Conservation (phyloP, 2,888 invertebrate species). For the Nomada goodeniana region DNA sequence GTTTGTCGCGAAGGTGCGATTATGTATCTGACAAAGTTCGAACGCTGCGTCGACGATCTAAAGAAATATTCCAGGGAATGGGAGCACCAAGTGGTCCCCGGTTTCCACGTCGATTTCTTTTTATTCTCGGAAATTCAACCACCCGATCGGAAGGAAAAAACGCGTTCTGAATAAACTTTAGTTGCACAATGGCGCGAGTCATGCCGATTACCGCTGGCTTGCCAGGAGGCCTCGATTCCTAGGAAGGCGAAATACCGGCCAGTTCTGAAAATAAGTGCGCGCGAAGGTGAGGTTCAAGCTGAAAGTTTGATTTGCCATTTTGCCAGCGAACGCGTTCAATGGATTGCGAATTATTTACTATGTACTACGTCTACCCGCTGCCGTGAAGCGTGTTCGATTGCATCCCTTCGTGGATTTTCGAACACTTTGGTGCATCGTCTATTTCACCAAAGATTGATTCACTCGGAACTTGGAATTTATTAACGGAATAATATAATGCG, state of each 20-base stretch:
- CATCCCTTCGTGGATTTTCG: neutral
- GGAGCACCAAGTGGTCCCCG: neutral
- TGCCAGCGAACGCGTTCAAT: conserved; percentile 66
- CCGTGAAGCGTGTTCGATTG: neutral
- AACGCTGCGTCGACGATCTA: no score
- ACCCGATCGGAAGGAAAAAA: neutral
- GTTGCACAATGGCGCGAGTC: conserved; percentile 41
- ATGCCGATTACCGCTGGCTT: conserved; percentile 10
- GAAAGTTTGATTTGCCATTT: conserved; percentile 41
- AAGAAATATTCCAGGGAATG: no score
- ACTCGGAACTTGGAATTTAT: neutral
- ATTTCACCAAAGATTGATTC: neutral
- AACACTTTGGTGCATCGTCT: neutral
- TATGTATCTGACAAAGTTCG: neutral
- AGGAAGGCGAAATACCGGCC: conserved; percentile 57
- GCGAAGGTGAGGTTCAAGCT: conserved; percentile 75
- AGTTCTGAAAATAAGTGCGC: conserved; percentile 68
- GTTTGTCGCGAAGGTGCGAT: neutral
- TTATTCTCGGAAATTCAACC: no score
- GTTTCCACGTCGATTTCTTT: no score
- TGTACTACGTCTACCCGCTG: conserved; percentile 14
- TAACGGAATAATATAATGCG: neutral
- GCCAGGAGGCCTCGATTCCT: conserved; percentile 43
- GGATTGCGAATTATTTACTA: conserved; percentile 68
- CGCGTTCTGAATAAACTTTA: conserved; percentile 30